Base-by-base conservation (phyloP, 1,140 invertebrate genomes). In the Ditylenchus dipsaci region DNA sequence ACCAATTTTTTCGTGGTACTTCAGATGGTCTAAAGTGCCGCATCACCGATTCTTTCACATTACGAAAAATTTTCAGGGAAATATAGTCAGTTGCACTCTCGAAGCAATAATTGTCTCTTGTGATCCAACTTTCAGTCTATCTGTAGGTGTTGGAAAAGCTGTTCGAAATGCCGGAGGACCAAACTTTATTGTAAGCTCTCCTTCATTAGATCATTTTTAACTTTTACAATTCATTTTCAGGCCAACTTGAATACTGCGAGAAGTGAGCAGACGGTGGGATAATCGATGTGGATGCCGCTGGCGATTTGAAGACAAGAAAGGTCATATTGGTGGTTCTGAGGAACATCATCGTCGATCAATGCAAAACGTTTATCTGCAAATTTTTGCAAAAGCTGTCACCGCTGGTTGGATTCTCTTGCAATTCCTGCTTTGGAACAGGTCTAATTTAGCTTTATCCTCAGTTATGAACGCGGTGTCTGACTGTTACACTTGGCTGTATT, bases 351-450 rank as follows among this genome's bases (percentile, higher is more conserved):
- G 23, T 23, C 19, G 19, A 21, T 19, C 17, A 11, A 72, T 69
- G 70, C 17, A 59, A 23, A 17, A 72, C 1, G 33, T 72, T 0
- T 69, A 65, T 21, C 15, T 19, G 13, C 30, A 38, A 45, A 60
- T 72, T 19, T 57, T 69, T 19, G 27, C 64, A 1, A n/a, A 30
- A 27, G 68, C 68, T 1, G 58, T 69, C 58, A 26, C 5, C 29
- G 26, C 26, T 8, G n/a, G 68, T 17, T 56, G 13, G 19, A 26
- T 19, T 30, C 23, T 17, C 21, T 69, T n/a, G 65, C 68, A 38
- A 56, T 69, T 11, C 69, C 68, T 30, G 53, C 68, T 8, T 72
- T 69, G n/a, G 68, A 0, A 69, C 68, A 38, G 68, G 68, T 38
- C 33, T 38, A 11, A 11, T 38, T 38, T 11, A 38, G 11, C 33